Evolutionary conservation across 2,888 invertebrate genomes (phyloP), one percentile per base, ranked within the genome.

Genomic region (Plebejus melissa): DNA sequence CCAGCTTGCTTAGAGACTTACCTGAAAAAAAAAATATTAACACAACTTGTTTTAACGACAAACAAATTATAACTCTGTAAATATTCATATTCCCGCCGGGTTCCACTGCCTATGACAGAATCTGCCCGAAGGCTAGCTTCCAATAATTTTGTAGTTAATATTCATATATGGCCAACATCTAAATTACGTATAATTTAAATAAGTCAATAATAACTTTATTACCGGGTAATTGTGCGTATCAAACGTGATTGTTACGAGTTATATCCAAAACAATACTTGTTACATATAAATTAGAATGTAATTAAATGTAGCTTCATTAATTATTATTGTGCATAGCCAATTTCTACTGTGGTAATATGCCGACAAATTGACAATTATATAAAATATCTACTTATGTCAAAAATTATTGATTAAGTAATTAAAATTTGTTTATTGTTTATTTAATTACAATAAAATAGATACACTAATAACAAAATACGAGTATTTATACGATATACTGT

Each of bases 1-100:
- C 13, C 13, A 11, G 2, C 13, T 32, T 32, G 13, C 38, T 38
- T 74, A 6, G 57, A 6, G 74, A 79, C 82, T 80, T 81, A 82
- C 82, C 81, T 81, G 80, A 74, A 82, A 82, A 75, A 78, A 77
- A 79, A 77, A 76, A 69, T 54, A 54, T 57, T 22, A 32, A 50
- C 28, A 28, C 1, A 46, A 71, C 28, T 28, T 28, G 32, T 32
- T 65, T 71, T 71, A 71, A 71, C 71, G 22, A 11, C 22, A 71
- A 46, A 71, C 46, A 46, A 71, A 71, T 71, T 71, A 46, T 46
- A 22, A 71, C 46, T 46, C 46, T 16, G 71, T 72, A 72, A 72
- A 72, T 72, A 72, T 72, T 72, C 72, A 50, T 72, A 54, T 13
- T 72, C 50, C 46, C 72, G 28, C 0, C 22, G 72, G 72, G 32